Evolutionary conservation across 2,797 vertebrate genomes (phyloP).

Genomic region (Pangasius djambal): DNA sequence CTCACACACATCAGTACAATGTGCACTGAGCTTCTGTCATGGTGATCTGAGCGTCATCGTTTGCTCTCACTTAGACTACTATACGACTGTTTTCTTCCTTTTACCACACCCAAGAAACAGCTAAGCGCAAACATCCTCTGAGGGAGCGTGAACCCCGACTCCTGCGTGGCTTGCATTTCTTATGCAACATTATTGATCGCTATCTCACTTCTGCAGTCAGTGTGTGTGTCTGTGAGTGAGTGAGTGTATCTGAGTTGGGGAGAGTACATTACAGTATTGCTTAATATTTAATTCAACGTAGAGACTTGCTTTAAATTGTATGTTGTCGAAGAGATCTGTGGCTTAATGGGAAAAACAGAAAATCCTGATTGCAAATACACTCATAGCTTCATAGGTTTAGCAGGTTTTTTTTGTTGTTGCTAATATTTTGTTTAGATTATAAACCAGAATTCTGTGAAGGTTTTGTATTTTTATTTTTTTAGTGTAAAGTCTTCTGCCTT

Average conservation of each 20-base stretch:
- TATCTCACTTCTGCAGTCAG: slow-evolving; percentile 39
- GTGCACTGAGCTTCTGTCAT: not conserved
- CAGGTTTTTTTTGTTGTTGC: not conserved
- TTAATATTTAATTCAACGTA: not conserved
- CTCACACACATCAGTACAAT: not conserved
- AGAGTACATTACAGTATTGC: not conserved
- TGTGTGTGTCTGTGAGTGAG: not conserved
- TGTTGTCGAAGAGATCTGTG: not conserved
- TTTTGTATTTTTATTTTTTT: not conserved
- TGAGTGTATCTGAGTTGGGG: not conserved
- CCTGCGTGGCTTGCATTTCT: slow-evolving; percentile 19
- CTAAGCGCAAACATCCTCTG: slow-evolving; percentile 24
- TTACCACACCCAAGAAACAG: slow-evolving; percentile 2
- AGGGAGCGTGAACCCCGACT: slow-evolving; percentile 4
- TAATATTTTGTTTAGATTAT: no score
- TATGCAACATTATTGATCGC: slow-evolving; percentile 34
- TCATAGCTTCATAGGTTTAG: not conserved
- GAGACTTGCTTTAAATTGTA: not conserved
- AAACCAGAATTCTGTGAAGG: not conserved
- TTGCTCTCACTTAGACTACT: not conserved
- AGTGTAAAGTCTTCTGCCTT: not conserved
- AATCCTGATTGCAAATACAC: not conserved
- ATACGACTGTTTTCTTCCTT: not conserved
- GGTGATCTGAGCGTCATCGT: not conserved
- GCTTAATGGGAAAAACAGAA: not conserved